Base-by-base conservation (phyloP, 2,888 invertebrate species). In the Orchestes rusci region DNA sequence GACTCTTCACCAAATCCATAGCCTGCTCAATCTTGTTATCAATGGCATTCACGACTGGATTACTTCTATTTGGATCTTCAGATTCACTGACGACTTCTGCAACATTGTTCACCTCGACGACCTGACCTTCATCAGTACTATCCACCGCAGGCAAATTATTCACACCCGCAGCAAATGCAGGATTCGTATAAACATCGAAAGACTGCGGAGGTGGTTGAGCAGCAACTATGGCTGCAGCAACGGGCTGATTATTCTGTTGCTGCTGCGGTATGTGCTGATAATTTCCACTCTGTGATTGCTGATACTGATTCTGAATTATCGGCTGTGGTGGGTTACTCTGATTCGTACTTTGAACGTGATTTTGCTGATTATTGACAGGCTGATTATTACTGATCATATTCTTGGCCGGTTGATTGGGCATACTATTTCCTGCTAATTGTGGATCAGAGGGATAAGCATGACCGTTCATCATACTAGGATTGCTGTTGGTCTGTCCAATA, bases 21-120 rank as follows among this genome's bases (percentile, higher is more conserved):
- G 84, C 83, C 68, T 84, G 83, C 63, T 84, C 84, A 57, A 84
- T 84, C 70, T 84, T 84, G 69, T 84, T 84, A 69, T 84, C 84
- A 57, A 84, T 84, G 37, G 84, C 84, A 58, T 76, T 77, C 38
- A 76, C 75, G 48, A 67, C 66, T 2, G 67, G 67, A 53, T 67
- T 67, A 4, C 63, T 64, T 50, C 64, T 64, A 4, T 59, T 56
- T 3, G 60, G 59, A 48, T 64, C 64, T 23, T 64, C 63, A 45
- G 56, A 60, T 15, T 62, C 60, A 40, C 49, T 51, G 29, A 27
- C 27, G n/a, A 47, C 55, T 23, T 57, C 54, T 10, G 53, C 55
- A 12, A 54, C 59, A 43, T 54, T 53, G 39, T 45, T 45, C 12
- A 16, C 34, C 34, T 8, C 16, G 34, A 28, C 34, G 28, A 34